A percentile compares a stretch with the other conserved stretches of the same genome.
phyloP scores from a whole-genome alignment of 2,797 vertebrate species.

The Chaetodon trifasciatus region DNA sequence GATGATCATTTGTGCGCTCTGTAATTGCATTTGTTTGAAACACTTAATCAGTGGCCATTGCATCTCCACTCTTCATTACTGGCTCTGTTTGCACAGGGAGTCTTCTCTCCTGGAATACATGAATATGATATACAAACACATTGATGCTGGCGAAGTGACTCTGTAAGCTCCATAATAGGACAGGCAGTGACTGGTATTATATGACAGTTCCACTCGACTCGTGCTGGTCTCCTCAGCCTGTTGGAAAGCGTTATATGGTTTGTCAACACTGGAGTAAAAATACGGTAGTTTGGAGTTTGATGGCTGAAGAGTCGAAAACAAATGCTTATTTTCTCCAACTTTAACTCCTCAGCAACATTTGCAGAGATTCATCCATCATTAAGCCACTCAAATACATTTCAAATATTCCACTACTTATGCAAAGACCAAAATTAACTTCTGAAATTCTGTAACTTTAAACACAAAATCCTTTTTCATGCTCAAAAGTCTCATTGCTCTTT shows the following conservation, averaged over 20 bases:
- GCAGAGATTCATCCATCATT: neutral
- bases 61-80: neutral
- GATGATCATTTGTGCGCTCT: neutral
- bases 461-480: neutral
- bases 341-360: neutral
- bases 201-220: slow-evolving; percentile 6
- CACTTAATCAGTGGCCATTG: slow-evolving; percentile 25
- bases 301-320: neutral
- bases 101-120: slow-evolving; percentile 9
- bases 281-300: slow-evolving; percentile 7
- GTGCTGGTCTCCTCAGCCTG: neutral
- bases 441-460: neutral
- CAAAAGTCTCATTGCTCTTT: neutral
- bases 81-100: slow-evolving; percentile 6
- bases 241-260: slow-evolving; percentile 27
- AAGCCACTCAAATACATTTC: neutral
- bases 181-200: slow-evolving; percentile 25
- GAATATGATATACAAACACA: neutral
- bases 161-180: neutral
- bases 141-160: neutral
- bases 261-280: slow-evolving; percentile 35
- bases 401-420: neutral
- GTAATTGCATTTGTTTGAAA: slow-evolving; percentile 44
- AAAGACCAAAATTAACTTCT: neutral
- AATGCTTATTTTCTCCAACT: slow-evolving; percentile 3